Conservation (phyloP, 2,797 vertebrate species). For the Tragelaphus oryx region DNA sequence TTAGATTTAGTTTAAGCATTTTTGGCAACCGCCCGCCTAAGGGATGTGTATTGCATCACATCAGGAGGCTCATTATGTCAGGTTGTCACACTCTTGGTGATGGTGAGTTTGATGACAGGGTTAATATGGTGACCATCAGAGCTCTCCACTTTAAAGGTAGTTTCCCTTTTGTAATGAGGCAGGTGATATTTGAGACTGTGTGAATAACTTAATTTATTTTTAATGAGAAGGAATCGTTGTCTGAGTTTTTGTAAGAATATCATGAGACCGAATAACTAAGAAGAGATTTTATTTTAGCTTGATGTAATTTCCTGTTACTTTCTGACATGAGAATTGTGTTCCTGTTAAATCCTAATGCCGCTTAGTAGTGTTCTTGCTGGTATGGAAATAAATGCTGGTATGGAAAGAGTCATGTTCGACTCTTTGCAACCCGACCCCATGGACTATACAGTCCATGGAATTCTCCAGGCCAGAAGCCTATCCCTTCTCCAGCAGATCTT, state of each 20-base stretch:
- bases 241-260: neutral
- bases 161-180: constrained; percentile 22
- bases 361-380: constrained; percentile 18
- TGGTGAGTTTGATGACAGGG: neutral
- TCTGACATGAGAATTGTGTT: constrained; percentile 13
- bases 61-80: neutral
- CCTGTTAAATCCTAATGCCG: constrained; percentile 11
- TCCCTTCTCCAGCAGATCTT: neutral
- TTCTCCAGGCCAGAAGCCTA: neutral
- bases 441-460: neutral
- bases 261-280: constrained; percentile 30
- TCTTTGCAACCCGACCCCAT: neutral
- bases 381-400: constrained; percentile 26
- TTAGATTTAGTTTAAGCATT: neutral
- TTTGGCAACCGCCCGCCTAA: neutral
- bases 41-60: neutral
- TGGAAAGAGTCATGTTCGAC: neutral
- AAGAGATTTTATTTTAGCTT: constrained; percentile 3
- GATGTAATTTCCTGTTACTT: neutral
- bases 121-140: constrained; percentile 15
- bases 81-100: neutral
- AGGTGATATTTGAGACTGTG: neutral
- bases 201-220: constrained; percentile 44
- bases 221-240: neutral
- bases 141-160: neutral